These are phyloP conservation scores for Endomychus coccineus DNA, from an alignment of 2,888 invertebrate species.

Conservation along the genomic window DNA sequence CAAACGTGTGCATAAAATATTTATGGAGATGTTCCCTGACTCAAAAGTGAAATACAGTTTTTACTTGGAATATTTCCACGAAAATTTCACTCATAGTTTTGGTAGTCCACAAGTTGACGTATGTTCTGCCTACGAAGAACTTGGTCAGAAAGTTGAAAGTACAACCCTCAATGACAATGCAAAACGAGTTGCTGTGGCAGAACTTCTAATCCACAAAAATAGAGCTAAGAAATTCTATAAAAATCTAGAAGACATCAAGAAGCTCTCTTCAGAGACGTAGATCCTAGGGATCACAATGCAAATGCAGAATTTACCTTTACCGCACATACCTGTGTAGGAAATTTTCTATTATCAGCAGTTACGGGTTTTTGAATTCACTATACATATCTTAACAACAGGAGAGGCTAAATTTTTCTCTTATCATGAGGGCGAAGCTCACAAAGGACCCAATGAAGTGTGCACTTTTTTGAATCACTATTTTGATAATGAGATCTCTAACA, in stretches of 20 bases:
- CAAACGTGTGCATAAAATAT: no score
- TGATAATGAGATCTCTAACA: slow-evolving; percentile 13
- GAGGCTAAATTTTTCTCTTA: slow-evolving; percentile 2
- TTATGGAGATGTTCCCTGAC: no score
- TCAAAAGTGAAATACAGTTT: no score
- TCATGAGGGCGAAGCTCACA: no score
- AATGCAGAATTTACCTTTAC: slow-evolving; percentile 28
- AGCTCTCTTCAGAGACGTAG: slow-evolving; percentile 13
- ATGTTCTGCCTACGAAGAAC: slow-evolving; percentile 13
- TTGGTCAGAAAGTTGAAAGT: slow-evolving; percentile 13
- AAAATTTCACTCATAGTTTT: no score
- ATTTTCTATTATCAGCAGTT: slow-evolving; percentile 26
- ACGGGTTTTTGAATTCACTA: slow-evolving; percentile 8
- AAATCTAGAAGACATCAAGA: slow-evolving; percentile 5
- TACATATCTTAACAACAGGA: neutral
- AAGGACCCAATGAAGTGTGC: slow-evolving; percentile 22
- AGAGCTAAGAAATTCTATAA: slow-evolving; percentile 17
- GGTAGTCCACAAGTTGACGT: slow-evolving; percentile 17
- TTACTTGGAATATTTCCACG: no score
- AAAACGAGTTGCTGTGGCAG: slow-evolving; percentile 13
- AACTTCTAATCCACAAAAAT: slow-evolving; percentile 15
- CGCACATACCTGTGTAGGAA: slow-evolving; percentile 27
- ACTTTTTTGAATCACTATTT: slow-evolving; percentile 20
- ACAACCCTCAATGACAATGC: slow-evolving; percentile 14
- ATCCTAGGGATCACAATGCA: slow-evolving; percentile 23